These are phyloP conservation scores for Ciconia stormi DNA, from an alignment of 2,113 vertebrate genomes.

Conservation along the genomic window DNA sequence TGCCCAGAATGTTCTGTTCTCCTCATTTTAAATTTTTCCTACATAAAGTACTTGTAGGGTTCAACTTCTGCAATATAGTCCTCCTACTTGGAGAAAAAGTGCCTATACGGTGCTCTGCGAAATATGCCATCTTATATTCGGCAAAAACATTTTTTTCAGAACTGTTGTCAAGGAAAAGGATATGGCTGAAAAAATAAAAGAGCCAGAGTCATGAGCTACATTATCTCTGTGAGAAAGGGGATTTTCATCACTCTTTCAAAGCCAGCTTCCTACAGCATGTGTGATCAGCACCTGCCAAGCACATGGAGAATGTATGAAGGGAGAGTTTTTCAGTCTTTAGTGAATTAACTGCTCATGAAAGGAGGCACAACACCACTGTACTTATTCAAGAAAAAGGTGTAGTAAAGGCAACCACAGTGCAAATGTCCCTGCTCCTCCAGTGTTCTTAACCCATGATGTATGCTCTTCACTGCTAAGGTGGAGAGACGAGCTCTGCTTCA, in stretches of 20 bases:
- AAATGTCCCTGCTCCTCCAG: background rate
- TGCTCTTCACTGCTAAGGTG: background rate
- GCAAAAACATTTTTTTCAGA: background rate
- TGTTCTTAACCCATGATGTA: too few species aligned
- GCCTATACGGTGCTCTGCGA: background rate
- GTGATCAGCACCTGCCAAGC: conserved; percentile 28
- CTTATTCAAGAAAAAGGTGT: background rate
- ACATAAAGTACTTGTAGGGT: background rate
- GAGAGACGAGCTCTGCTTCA: background rate
- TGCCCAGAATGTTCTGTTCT: background rate
- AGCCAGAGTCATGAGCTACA: background rate
- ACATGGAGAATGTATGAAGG: conserved; percentile 1
- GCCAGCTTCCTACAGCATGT: conserved; percentile 14
- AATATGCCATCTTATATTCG: background rate
- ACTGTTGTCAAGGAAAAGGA: background rate
- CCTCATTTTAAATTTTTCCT: background rate
- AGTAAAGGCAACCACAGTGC: background rate
- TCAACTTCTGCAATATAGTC: background rate
- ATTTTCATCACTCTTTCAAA: conserved; percentile 22
- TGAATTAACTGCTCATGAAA: background rate
- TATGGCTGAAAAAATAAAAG: background rate
- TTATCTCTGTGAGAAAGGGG: background rate
- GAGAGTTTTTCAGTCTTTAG: background rate
- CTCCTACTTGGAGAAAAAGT: background rate
- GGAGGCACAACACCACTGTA: background rate